phyloP scores from a whole-genome alignment of 2,888 invertebrate species.

The Reticulitermes lucifugus region DNA sequence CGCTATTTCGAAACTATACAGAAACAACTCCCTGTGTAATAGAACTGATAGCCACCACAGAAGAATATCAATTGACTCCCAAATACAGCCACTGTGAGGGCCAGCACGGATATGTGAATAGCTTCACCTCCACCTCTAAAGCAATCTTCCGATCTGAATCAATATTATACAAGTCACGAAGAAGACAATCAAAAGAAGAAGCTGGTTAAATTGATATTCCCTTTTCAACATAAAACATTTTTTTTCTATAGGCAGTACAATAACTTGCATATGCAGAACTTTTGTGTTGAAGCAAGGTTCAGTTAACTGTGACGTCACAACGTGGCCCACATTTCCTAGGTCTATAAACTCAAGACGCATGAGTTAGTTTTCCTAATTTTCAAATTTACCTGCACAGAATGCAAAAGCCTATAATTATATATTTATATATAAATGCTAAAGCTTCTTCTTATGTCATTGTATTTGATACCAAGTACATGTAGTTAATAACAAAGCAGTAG shows the following conservation, averaged over 20 bases:
- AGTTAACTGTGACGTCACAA: neutral
- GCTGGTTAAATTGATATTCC: slow-evolving; percentile 22
- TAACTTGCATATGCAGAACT: neutral
- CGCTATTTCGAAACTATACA: neutral
- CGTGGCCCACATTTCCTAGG: neutral
- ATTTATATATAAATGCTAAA: too few species aligned
- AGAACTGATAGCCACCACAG: slow-evolving; percentile 5
- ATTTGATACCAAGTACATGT: too few species aligned
- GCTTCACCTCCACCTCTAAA: slow-evolving; percentile 15
- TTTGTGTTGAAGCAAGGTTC: neutral
- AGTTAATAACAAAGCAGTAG: too few species aligned
- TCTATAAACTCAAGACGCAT: neutral
- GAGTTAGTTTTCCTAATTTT: neutral
- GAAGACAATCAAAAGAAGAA: slow-evolving; percentile 32
- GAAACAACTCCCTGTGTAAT: slow-evolving; percentile 1
- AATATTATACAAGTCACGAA: slow-evolving; percentile 45
- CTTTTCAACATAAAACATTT: slow-evolving; percentile 22
- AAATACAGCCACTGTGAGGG: neutral
- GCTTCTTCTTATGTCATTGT: too few species aligned
- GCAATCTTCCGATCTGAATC: slow-evolving; percentile 35
- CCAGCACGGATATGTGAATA: neutral
- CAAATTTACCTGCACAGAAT: neutral
- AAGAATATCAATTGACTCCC: neutral
- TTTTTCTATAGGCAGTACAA: neutral
- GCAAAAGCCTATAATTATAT: too few species aligned